A percentile compares a stretch with the other conserved stretches of the same genome.
phyloP scores from a whole-genome alignment of 1,140 invertebrate genomes.

The Musca domestica region DNA sequence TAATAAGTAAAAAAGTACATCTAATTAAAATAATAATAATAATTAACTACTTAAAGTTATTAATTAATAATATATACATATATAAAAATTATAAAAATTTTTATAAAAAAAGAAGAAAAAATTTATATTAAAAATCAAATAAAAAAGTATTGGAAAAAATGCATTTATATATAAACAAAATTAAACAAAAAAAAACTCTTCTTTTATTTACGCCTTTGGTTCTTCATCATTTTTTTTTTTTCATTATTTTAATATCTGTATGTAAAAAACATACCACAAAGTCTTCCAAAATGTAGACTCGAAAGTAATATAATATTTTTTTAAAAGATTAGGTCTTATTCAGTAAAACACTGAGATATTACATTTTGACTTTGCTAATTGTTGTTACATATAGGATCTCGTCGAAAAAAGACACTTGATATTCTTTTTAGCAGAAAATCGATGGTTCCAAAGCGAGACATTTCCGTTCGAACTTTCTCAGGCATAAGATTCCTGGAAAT shows the following conservation, averaged over 20 bases:
- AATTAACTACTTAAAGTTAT: constrained; percentile 19
- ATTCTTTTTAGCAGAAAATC: no score
- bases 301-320: no score
- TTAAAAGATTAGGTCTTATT: no score
- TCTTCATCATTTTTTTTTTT: background rate
- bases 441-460: no score
- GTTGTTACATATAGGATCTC: no score
- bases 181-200: background rate
- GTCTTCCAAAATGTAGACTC: no score
- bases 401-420: no score
- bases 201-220: background rate
- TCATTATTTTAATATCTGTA: background rate
- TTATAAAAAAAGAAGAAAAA: constrained; percentile 19
- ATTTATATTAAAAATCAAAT: constrained; percentile 22
- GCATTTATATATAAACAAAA: constrained; percentile 21
- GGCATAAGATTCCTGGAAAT: no score
- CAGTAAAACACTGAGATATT: no score
- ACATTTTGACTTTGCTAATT: no score
- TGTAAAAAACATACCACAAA: no score
- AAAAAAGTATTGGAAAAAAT: constrained; percentile 23
- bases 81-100: constrained; percentile 14
- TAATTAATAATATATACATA: constrained; percentile 18
- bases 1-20: background rate
- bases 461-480: no score
- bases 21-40: constrained; percentile 17